Percentiles rank a stretch among this genome's conserved stretches.
phyloP scores from a whole-genome alignment of 35 echinoderm and acorn worm genomes.

The Apostichopus japonicus region DNA sequence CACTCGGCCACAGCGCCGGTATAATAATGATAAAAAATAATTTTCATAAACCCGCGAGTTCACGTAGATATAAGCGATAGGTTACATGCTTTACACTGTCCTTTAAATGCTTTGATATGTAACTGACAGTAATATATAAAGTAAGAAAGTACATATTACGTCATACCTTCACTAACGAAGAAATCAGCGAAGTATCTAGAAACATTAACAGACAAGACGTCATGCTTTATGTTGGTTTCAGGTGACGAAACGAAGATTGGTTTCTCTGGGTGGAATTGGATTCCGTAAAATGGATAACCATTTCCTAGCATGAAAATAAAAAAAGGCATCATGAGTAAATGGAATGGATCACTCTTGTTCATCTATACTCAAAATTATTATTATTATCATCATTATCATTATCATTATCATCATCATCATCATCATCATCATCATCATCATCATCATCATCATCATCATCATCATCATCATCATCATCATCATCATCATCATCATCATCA shows the following conservation, averaged over 20 bases:
- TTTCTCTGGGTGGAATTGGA: slow-evolving; percentile 27
- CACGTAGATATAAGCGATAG: too few relatives aligned
- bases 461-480: background rate
- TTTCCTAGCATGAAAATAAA: background rate
- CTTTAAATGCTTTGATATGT: too few relatives aligned
- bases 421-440: too few relatives aligned
- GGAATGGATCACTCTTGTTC: too few relatives aligned
- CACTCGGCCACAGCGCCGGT: too few relatives aligned
- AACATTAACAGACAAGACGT: background rate
- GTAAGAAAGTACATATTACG: too few relatives aligned
- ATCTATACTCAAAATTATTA: background rate
- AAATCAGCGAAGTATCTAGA: slow-evolving; percentile 18
- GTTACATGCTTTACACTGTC: too few relatives aligned
- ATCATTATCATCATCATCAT: too few relatives aligned
- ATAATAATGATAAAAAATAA: too few relatives aligned
- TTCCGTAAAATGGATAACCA: slow-evolving; percentile 7
- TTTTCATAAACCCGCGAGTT: too few relatives aligned
- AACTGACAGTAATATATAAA: too few relatives aligned
- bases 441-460: background rate
- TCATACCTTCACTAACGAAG: slow-evolving; percentile 16
- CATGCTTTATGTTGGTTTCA: background rate
- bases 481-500: background rate
- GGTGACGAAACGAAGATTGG: background rate
- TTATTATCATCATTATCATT: background rate
- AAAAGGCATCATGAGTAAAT: background rate